Evolutionary conservation across 1,140 invertebrate genomes (phyloP), one percentile per base, ranked within the genome.

Genomic region (Calycopis cecrops): DNA sequence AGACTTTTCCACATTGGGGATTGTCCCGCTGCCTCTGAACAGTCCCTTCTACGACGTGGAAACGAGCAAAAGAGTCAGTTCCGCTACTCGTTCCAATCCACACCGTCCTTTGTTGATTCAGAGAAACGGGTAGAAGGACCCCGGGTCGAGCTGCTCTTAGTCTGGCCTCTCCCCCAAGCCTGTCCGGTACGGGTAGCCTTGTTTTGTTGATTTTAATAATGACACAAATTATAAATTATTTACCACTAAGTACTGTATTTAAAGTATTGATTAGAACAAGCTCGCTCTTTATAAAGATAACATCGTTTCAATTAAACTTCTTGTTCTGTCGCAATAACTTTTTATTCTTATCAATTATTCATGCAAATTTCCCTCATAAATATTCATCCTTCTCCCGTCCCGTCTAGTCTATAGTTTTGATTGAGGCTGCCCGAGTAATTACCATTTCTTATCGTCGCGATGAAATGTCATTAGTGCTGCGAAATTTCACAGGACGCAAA

Each of bases 281-380:
- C 40, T 44, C 16, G 48, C 48, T n/a, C n/a, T 10, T n/a, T 35
- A 34, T 35, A 50, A 50, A 54, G 57, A 59, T 54, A 59, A 54
- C 57, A 59, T 54, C 51, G 51, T 50, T 54, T 50, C 70, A 77
- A 74, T 78, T 76, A 73, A 71, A 69, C 62, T 59, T 62, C 60
- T 65, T 67, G 66, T 61, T 60, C 64, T 63, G 62, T 63, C 60
- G 40, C 40, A 63, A 57, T 63, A 59, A 60, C 65, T 62, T 64
- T 70, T 42, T 53, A 67, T 63, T 69, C 69, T 55, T 74, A 69
- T 76, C 76, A 69, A 77, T 77, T 76, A 76, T 65, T 73, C 74
- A 76, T 75, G 75, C 68, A 69, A 76, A 79, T 79, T 54, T 57
- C 64, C 53, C 57, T 59, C 59, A 72, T 79, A 71, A 77, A 76